Evolutionary conservation across 2,888 invertebrate species (phyloP).

Genomic region (Keiferia lycopersicella): DNA sequence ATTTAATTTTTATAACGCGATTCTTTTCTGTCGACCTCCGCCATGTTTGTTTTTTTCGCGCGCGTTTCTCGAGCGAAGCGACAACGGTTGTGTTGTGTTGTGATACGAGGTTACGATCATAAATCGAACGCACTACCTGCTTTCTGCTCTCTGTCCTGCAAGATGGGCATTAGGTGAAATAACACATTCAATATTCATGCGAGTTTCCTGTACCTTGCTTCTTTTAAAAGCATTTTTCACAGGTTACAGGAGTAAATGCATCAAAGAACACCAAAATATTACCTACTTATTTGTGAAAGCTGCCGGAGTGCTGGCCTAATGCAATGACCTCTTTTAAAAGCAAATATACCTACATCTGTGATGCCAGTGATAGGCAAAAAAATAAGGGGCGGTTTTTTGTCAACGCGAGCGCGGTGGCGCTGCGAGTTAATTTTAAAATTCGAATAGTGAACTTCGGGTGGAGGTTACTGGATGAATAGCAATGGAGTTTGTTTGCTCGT

Average conservation of each 20-base stretch:
- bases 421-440: conserved; percentile 17
- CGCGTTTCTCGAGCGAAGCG: conserved; percentile 55
- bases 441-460: conserved; percentile 13
- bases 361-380: conserved; percentile 9
- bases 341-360: conserved; percentile 12
- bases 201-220: neutral
- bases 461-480: conserved; percentile 11
- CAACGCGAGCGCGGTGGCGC: neutral
- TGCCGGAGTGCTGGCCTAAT: neutral
- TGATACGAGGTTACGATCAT: conserved; percentile 71
- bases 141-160: conserved; percentile 76
- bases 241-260: neutral
- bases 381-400: conserved; percentile 18
- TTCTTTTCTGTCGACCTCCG: neutral
- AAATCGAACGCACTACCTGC: conserved; percentile 76
- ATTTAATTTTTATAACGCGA: neutral
- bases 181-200: neutral
- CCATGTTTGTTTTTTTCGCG: conserved; percentile 40
- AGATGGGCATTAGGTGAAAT: conserved; percentile 32
- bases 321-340: neutral
- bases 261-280: neutral
- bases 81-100: conserved; percentile 35
- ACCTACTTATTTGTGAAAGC: conserved; percentile 7
- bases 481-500: neutral
- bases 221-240: neutral